Percentiles rank a stretch among this genome's conserved stretches.
Evolutionary conservation across 2,888 invertebrate species (phyloP).

Genomic region (Catocala fraxini): DNA sequence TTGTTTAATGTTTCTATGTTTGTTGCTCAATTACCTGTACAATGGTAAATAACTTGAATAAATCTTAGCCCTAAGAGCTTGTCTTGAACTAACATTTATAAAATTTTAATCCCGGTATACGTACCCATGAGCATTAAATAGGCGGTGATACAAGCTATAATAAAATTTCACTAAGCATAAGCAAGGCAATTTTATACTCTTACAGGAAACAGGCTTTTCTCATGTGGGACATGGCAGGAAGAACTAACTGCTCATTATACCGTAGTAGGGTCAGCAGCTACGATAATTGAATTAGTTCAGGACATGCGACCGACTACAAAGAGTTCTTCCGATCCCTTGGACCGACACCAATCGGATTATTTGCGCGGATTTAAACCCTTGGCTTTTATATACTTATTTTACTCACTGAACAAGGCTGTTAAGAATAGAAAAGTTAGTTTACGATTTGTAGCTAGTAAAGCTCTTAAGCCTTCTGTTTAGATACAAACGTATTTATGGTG

Average conservation of each 20-base stretch:
- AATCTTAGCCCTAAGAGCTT: too few relatives aligned
- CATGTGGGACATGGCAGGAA: slow-evolving; percentile 24
- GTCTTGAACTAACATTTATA: too few relatives aligned
- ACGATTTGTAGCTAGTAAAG: neutral
- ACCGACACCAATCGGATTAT: slow-evolving; percentile 77
- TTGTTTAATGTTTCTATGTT: too few relatives aligned
- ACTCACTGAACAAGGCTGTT: slow-evolving; percentile 13
- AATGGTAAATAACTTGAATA: too few relatives aligned
- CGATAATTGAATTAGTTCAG: slow-evolving; percentile 77
- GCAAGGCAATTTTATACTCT: slow-evolving; percentile 14
- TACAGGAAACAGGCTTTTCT: slow-evolving; percentile 37
- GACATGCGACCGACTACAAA: slow-evolving; percentile 72
- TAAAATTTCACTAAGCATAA: slow-evolving; percentile 30
- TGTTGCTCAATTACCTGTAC: too few relatives aligned
- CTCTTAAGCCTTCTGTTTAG: neutral
- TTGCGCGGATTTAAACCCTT: slow-evolving; percentile 74
- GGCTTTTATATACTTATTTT: slow-evolving; percentile 43
- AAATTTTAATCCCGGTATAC: too few relatives aligned
- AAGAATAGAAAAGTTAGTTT: slow-evolving; percentile 36
- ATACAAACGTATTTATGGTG: too few relatives aligned
- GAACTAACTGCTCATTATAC: slow-evolving; percentile 44
- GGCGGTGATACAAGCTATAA: too few relatives aligned
- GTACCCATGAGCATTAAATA: too few relatives aligned
- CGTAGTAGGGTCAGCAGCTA: slow-evolving; percentile 52
- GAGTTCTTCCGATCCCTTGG: slow-evolving; percentile 67